Percentiles rank a stretch among this genome's conserved stretches.
Evolutionary conservation across 2,113 vertebrate species (phyloP).

Genomic region (Conger conger): DNA sequence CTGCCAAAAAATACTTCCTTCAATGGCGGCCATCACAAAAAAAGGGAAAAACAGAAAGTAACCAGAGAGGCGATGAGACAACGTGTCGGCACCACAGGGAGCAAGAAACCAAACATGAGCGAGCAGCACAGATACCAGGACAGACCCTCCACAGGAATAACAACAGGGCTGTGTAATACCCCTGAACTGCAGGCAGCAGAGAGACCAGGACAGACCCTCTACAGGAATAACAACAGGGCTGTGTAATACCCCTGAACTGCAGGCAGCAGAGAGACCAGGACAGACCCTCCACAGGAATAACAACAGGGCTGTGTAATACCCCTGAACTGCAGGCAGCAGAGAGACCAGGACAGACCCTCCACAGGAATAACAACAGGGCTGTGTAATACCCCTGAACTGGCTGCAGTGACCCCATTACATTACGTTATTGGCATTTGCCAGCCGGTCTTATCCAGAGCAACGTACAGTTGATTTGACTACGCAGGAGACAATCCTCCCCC

Average conservation of each 20-base stretch:
- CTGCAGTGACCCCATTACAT: too few species aligned
- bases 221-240: neutral
- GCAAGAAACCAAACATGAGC: neutral
- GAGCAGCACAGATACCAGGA: neutral
- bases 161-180: neutral
- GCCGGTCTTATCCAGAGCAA: too few species aligned
- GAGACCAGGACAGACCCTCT: neutral
- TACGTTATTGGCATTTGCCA: too few species aligned
- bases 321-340: neutral
- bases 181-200: neutral
- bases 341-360: neutral
- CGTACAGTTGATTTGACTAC: too few species aligned
- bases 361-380: neutral
- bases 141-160: neutral
- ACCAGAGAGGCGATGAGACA: neutral
- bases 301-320: neutral
- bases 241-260: neutral
- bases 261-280: neutral
- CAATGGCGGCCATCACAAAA: neutral
- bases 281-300: neutral
- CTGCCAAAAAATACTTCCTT: neutral
- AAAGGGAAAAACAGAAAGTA: neutral
- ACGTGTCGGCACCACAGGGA: neutral
- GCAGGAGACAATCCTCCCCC: too few species aligned
- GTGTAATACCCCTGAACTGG: neutral